Evolutionary conservation across 2,797 vertebrate species (phyloP).

Genomic region (Chelon auratus): DNA sequence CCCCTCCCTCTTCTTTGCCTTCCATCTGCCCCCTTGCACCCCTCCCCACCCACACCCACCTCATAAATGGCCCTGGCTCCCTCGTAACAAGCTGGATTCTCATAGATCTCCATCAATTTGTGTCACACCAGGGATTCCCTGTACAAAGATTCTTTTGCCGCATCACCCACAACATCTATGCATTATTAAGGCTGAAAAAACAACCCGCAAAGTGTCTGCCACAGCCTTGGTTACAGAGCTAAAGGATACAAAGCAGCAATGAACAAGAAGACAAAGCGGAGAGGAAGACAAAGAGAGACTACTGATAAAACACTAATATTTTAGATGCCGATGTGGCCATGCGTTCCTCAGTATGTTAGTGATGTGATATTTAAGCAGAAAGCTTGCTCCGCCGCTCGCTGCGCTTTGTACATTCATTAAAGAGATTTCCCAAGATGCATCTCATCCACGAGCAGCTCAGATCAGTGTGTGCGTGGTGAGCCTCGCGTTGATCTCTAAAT

Average conservation of each 20-base stretch:
- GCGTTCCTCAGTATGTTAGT: constrained; percentile 47
- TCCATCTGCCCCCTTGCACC: constrained; percentile 51
- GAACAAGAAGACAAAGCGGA: constrained; percentile 37
- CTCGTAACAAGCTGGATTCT: constrained; percentile 79
- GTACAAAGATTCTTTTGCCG: constrained; percentile 77
- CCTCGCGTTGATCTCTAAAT: constrained; percentile 53
- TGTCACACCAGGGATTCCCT: constrained; percentile 81
- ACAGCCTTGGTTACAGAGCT: constrained; percentile 68
- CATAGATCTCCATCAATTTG: constrained; percentile 83
- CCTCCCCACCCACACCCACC: constrained; percentile 57
- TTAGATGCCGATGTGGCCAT: constrained; percentile 52
- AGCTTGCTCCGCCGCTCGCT: constrained; percentile 32
- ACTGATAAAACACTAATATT: constrained; percentile 66
- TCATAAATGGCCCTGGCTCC: constrained; percentile 70
- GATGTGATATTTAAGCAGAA: constrained; percentile 66
- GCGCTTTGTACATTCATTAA: constrained; percentile 65
- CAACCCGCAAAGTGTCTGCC: constrained; percentile 71
- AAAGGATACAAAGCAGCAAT: constrained; percentile 56
- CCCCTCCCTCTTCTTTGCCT: constrained; percentile 63
- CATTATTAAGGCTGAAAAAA: constrained; percentile 84
- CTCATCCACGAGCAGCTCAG: constrained; percentile 56
- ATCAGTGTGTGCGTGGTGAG: constrained; percentile 30
- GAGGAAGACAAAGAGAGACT: constrained; percentile 36
- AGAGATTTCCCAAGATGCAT: constrained; percentile 78
- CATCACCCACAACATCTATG: constrained; percentile 78